These are phyloP conservation scores for Syrmaticus mikado DNA, from an alignment of 2,113 vertebrate genomes.

Conservation along the genomic window DNA sequence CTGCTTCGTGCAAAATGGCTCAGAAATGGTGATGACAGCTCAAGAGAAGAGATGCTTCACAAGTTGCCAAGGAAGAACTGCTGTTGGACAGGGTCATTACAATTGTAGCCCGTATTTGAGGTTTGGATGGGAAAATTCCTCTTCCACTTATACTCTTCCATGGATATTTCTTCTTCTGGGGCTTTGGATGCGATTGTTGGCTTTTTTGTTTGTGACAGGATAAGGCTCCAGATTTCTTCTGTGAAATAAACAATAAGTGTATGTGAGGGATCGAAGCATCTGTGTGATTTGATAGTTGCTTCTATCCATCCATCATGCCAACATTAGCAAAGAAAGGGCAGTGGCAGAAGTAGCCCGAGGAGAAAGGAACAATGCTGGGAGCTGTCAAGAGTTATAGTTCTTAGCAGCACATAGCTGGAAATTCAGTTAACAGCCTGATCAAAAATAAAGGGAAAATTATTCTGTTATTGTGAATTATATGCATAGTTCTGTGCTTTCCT, in stretches of 20 bases:
- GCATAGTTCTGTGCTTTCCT: neutral
- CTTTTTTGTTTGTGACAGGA: neutral
- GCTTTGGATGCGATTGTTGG: neutral
- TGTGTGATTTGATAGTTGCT: neutral
- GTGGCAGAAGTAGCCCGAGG: slow-evolving; percentile 24
- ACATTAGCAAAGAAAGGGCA: slow-evolving; percentile 14
- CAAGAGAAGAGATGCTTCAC: neutral
- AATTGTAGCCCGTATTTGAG: neutral
- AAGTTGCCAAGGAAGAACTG: neutral
- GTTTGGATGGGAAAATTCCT: neutral
- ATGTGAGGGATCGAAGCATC: slow-evolving; percentile 10
- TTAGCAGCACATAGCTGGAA: slow-evolving; percentile 17
- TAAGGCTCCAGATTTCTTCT: neutral
- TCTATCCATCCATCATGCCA: neutral
- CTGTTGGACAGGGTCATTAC: neutral
- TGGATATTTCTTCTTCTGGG: neutral
- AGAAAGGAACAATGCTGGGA: slow-evolving; percentile 6
- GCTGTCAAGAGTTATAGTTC: neutral
- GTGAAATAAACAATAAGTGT: neutral
- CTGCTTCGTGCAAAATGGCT: neutral
- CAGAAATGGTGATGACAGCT: neutral
- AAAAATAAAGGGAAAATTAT: slow-evolving; percentile 39
- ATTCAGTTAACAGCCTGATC: slow-evolving; percentile 36
- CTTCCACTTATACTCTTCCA: neutral
- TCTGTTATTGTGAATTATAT: neutral